phyloP scores from a whole-genome alignment of 2,113 vertebrate species.

The Hippocampus mohnikei region DNA sequence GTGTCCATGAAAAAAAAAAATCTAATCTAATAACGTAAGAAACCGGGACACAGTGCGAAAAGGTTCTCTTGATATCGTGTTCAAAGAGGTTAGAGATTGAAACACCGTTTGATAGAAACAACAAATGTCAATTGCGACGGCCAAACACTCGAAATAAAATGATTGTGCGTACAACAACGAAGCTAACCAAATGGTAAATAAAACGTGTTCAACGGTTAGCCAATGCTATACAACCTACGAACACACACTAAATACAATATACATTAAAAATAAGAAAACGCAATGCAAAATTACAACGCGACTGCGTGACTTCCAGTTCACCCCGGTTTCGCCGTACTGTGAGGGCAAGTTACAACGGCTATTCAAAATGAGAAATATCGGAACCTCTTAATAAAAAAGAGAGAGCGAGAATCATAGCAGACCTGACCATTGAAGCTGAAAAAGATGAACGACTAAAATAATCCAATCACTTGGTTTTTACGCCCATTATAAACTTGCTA shows the following conservation, averaged over 20 bases:
- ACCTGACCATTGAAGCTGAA: not conserved
- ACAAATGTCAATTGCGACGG: not conserved
- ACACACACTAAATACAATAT: not conserved
- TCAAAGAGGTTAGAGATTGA: not conserved
- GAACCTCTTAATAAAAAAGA: not conserved
- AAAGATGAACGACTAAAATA: not conserved
- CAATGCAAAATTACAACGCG: not conserved
- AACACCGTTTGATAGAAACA: too few relatives aligned
- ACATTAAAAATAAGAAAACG: not conserved
- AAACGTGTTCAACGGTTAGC: not conserved
- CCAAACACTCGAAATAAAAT: not conserved
- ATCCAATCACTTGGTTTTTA: not conserved
- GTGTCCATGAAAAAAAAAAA: too few relatives aligned
- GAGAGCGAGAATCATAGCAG: not conserved
- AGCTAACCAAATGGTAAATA: not conserved
- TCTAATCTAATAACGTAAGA: too few relatives aligned
- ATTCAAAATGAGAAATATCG: not conserved
- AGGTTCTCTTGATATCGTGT: not conserved
- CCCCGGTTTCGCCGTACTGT: not conserved
- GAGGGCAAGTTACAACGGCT: not conserved
- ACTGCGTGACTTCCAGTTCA: not conserved
- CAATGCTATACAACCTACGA: not conserved
- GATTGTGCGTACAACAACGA: too few relatives aligned
- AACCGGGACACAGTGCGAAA: too few relatives aligned
- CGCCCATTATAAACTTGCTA: not conserved